Base-by-base conservation (phyloP, 2,888 invertebrate species). In the Acronicta alni region DNA sequence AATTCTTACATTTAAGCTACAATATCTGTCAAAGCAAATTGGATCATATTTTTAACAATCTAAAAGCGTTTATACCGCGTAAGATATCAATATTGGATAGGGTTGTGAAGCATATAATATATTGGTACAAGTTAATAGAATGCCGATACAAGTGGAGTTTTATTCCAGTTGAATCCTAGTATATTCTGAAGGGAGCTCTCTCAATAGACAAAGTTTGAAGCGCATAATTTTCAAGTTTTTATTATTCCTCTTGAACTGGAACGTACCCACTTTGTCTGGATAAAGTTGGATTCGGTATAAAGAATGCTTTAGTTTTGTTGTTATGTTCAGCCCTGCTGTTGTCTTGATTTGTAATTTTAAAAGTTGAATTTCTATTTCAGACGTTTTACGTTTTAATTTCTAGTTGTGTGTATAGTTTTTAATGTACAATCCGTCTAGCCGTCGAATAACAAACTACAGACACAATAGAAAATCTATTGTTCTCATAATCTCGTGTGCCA, bases 221-320 rank as follows among this genome's bases (percentile, higher is more conserved):
- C 76, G 77, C 76, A 81, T 79, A 80, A 80, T 80, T 79, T 67
- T 72, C 68, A 75, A 77, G 70, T 79, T 77, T 77, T 81, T 75
- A 72, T 82, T 80, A 75, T 78, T 69, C 61, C 51, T 46, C 65
- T 64, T 42, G 66, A 69, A 59, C 54, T 59, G 56, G 61, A 45
- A 58, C 57, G 66, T 32, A 57, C 49, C 48, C 53, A 59, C 58
- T 77, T 74, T 61, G 68, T 74, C 51, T 58, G 57, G 30, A 63
- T 67, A 56, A 68, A 68, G 51, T 72, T 57, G 47, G 62, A 62
- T 62, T 67, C 49, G 23, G 44, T 39, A 49, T 43, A 72, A 59
- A 59, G 37, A 62, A 62, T 56, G 12, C 38, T 61, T 23, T 59
- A 51, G 51, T 75, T 69, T 49, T 71, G 71, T 45, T 54, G 16